Percentiles rank a stretch among this genome's conserved stretches.
Evolutionary conservation across 2,113 vertebrate genomes (phyloP).

Genomic region (Odocoileus virginianus): DNA sequence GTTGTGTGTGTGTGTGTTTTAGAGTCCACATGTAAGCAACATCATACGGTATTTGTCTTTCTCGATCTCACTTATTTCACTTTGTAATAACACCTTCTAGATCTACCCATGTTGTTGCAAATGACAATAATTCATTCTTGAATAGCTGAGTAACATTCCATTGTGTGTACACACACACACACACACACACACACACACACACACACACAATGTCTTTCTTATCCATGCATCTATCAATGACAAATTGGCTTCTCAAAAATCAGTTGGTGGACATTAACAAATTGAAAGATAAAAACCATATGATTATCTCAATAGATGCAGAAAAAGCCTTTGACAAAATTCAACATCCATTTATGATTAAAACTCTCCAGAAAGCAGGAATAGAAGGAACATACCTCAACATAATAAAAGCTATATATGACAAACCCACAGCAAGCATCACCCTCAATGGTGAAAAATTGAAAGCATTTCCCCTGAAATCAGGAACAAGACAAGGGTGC

Average conservation of each 20-base stretch:
- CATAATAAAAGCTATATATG: no score
- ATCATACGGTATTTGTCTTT: background rate
- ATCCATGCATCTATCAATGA: background rate
- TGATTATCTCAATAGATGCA: no score
- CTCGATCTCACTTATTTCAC: background rate
- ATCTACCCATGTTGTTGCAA: background rate
- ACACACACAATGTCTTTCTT: background rate
- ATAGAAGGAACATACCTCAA: no score
- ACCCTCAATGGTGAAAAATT: no score
- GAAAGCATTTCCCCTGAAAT: no score
- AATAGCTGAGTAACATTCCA: background rate
- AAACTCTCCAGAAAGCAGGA: no score
- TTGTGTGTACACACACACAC: background rate
- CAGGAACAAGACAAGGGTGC: no score
- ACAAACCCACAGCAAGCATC: no score
- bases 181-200: background rate
- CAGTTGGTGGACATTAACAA: no score
- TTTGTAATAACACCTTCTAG: background rate
- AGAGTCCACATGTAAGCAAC: background rate
- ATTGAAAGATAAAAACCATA: no score
- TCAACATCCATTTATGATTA: no score
- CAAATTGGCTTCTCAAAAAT: background rate
- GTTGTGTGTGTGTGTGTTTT: background rate
- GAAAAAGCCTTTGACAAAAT: no score
- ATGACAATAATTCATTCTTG: background rate